Conservation (phyloP, 2,888 invertebrate species). For the Spodoptera picta region DNA sequence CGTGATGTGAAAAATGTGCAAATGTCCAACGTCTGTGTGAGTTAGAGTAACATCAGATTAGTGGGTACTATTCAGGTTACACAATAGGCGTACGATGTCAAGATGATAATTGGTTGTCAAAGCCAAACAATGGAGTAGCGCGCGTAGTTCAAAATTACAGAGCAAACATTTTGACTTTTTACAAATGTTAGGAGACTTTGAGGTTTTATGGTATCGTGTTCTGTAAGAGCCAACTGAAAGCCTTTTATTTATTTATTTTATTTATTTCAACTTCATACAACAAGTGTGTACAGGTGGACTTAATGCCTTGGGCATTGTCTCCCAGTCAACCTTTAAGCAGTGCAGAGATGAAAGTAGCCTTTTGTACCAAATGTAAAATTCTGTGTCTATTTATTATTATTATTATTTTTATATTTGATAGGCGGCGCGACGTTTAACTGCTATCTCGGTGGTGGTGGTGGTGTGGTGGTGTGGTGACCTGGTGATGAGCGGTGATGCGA, state of each 20-base stretch:
- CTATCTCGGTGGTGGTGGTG: no score
- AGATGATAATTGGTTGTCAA: slow-evolving; percentile 67
- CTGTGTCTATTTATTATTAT: no score
- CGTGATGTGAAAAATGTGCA: slow-evolving; percentile 45
- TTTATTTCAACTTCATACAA: no score
- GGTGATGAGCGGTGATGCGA: no score
- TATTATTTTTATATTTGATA: no score
- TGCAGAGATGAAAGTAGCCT: no score
- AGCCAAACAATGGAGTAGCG: slow-evolving; percentile 54
- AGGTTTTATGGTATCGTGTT: slow-evolving; percentile 8
- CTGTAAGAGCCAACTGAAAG: slow-evolving; percentile 18
- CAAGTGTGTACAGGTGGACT: no score
- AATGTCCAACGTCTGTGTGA: slow-evolving; percentile 61
- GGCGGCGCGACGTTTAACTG: no score
- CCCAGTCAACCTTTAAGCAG: no score
- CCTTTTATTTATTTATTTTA: no score
- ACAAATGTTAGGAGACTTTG: slow-evolving; percentile 20
- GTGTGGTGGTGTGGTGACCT: no score
- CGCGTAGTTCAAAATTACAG: slow-evolving; percentile 33
- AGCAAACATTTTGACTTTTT: slow-evolving; percentile 38
- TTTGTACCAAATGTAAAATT: background rate
- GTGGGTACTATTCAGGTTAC: slow-evolving; percentile 56
- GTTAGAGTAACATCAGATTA: slow-evolving; percentile 66
- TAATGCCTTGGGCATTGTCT: no score
- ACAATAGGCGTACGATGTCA: slow-evolving; percentile 60